phyloP scores from a whole-genome alignment of 2,797 vertebrate genomes.

The Scolopax bukidnonensis region DNA sequence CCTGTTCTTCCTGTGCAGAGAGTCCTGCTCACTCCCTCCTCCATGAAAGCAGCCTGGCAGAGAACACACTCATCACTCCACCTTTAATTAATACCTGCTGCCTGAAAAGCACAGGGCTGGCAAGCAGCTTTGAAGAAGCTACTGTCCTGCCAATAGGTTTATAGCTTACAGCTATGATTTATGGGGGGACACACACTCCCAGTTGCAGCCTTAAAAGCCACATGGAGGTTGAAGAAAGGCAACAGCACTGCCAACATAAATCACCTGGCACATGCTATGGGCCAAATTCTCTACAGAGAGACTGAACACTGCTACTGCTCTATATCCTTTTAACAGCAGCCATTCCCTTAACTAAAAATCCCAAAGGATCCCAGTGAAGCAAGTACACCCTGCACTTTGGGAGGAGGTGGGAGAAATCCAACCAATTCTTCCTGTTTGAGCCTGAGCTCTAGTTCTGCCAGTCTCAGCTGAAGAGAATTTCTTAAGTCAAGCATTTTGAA shows the following conservation, averaged over 20 bases:
- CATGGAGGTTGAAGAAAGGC: background rate
- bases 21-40: background rate
- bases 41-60: background rate
- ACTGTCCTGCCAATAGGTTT: background rate
- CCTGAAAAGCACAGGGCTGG: background rate
- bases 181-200: background rate
- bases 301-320: background rate
- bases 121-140: background rate
- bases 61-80: background rate
- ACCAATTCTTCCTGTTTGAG: background rate
- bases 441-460: background rate
- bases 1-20: background rate
- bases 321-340: background rate
- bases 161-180: background rate
- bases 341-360: background rate
- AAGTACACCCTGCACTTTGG: background rate
- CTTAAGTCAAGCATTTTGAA: accelerated
- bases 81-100: background rate
- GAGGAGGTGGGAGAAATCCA: background rate
- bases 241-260: background rate
- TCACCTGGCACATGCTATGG: background rate
- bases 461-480: background rate
- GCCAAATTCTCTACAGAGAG: background rate
- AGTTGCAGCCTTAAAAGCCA: background rate
- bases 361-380: background rate